Evolutionary conservation across 2,888 invertebrate genomes (phyloP), one percentile per base, ranked within the genome.

Genomic region (Noctuana brunneofusca): DNA sequence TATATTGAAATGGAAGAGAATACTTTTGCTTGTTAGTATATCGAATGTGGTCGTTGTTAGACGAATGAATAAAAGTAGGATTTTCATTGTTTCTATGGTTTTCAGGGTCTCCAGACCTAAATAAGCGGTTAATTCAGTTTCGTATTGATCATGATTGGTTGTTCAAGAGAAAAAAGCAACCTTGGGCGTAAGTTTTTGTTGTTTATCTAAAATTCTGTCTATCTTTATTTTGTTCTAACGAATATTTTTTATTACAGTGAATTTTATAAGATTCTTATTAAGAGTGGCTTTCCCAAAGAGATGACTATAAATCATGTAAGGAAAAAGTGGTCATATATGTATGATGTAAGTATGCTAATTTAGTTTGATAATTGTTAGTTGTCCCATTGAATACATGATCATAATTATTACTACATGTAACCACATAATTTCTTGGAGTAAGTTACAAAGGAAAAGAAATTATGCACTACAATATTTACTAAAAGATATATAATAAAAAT

Each of bases 261-360:
- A 58, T 90, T 92, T 67, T 75, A 81, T 64, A 82, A 83, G 72
- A 80, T 92, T 53, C 75, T 92, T 24, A 65, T 84, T 54, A 77
- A 87, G 38, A 85, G 85, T 77, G 91, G 89, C 16, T 92, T 90
- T 68, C 92, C 92, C 20, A 73, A 78, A 66, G 82, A 87, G 67
- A 87, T 92, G 80, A 86, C 87, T 12, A 66, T 90, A 22, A 80
- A 81, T 30, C 88, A 89, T 78, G 83, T 91, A 1, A 80, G 92
- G 53, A 92, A 89, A 69, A 92, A 91, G 67, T 92, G 91, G 91
- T 81, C 83, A 24, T 89, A 89, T 60, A 87, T 84, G 49, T 89
- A 86, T 81, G 90, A 91, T 80, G 91, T 92, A 76, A 86, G 89
- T 84, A 62, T 30, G 57, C 6, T 3, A 12, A n/a, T 46, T 46